Base-by-base conservation (phyloP, 2,797 vertebrate genomes). In the Pelochelys cantorii region DNA sequence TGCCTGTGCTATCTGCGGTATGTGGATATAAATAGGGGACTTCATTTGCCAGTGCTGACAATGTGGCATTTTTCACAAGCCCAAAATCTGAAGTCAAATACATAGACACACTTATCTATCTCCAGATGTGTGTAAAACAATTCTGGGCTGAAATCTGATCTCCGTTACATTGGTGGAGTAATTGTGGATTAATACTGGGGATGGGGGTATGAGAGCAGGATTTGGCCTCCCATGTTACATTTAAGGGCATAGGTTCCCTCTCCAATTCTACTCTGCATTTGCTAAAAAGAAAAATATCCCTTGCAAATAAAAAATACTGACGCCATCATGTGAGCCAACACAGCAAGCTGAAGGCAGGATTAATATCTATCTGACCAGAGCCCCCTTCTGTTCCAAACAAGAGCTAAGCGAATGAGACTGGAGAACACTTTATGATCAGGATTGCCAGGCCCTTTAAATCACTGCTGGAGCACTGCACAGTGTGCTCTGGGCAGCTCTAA, bases 301-400 rank as follows among this genome's bases (percentile, higher is more conserved):
- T 74, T 91, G 3, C 15, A 91, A 4, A 20, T 79, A 84, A 91
- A 84, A 53, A 25, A 0, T 4, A 34, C 54, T 90, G 86, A n/a
- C 91, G 29, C 15, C 29, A 86, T 78, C 93, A n/a, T 92, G 29
- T 29, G 29, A 86, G 74, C 92, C 91, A 1, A 15, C 12, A 89
- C 2, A 31, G 79, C 31, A 89, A 92, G 82, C 42, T 71, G 27
- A 71, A 85, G 22, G 37, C 3, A 83, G 71, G 18, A 34, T 48
- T 90, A 34, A 27, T 54, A 4, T 9, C 53, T 52, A 3, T 88
- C 65, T 85, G 55, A 54, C 78, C n/a, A 37, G 53, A 87, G 53
- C 34, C 5, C 3, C 7, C 48, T 22, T 4, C 1, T 55, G 1
- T 68, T 87, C 23, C n/a, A 79, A 90, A 77, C 3, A 77, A 85